phyloP scores from a whole-genome alignment of 1,140 invertebrate genomes.

The Zaprionus africanus region DNA sequence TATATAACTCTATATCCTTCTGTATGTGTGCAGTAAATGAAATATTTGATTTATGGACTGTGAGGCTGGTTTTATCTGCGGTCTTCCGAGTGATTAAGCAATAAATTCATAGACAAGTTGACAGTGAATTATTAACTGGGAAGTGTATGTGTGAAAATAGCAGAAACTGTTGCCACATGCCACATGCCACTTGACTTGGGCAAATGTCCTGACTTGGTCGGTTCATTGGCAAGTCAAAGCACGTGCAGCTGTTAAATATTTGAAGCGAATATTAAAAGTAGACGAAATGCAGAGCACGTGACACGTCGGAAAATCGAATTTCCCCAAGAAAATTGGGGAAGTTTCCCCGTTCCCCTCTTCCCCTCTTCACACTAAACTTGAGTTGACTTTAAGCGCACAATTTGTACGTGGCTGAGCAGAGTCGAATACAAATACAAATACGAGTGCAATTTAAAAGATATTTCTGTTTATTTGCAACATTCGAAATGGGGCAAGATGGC shows the following conservation, averaged over 20 bases:
- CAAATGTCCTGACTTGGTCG: slow-evolving; percentile 20
- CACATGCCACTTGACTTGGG: slow-evolving; percentile 35
- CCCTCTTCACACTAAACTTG: neutral
- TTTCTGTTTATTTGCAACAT: slow-evolving; percentile 43
- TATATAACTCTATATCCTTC: neutral
- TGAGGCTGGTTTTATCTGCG: slow-evolving; percentile 64
- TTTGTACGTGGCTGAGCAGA: slow-evolving; percentile 30
- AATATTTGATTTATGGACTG: slow-evolving; percentile 65
- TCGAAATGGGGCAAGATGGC: slow-evolving; percentile 25
- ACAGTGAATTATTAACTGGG: slow-evolving; percentile 75
- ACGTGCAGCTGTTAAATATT: slow-evolving; percentile 75
- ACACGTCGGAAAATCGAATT: slow-evolving; percentile 64
- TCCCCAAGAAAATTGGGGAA: neutral
- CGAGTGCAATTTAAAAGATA: slow-evolving; percentile 74
- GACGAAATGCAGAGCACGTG: slow-evolving; percentile 58
- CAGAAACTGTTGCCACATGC: slow-evolving; percentile 17
- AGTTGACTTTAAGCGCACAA: slow-evolving; percentile 51
- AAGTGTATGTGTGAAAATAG: slow-evolving; percentile 20
- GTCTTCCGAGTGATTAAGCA: slow-evolving; percentile 80
- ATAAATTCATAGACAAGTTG: slow-evolving; percentile 72
- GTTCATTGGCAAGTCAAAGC: slow-evolving; percentile 46
- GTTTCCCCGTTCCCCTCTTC: no score
- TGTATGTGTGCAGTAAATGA: slow-evolving; percentile 11
- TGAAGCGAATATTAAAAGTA: slow-evolving; percentile 72
- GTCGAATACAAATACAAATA: neutral